These are phyloP conservation scores for Crypturellus undulatus DNA, from an alignment of 2,113 vertebrate genomes.

Conservation along the genomic window DNA sequence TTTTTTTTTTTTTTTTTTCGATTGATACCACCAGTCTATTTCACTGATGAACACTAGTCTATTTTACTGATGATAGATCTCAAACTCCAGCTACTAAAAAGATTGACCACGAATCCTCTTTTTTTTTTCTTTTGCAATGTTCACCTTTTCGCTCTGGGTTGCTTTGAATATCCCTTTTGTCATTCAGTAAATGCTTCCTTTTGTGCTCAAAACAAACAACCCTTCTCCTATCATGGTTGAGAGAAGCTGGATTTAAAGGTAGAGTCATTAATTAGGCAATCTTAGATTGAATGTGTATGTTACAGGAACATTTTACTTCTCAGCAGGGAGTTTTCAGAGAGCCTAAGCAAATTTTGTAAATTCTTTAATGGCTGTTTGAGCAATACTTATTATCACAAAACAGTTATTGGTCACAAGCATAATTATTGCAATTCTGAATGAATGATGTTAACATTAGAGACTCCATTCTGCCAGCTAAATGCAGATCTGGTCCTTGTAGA, in stretches of 20 bases:
- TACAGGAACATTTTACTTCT: conserved; percentile 16
- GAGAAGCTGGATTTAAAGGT: conserved; percentile 29
- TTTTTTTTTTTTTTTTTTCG: neutral
- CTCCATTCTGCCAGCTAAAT: neutral
- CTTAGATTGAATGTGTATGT: neutral
- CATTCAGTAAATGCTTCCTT: conserved; percentile 33
- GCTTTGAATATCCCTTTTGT: conserved; percentile 33
- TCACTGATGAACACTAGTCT: neutral
- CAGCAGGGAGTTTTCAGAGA: neutral
- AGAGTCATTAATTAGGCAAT: conserved; percentile 23
- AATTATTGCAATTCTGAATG: neutral
- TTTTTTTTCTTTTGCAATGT: neutral
- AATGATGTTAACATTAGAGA: neutral
- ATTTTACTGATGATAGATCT: conserved; percentile 6
- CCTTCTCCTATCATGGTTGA: neutral
- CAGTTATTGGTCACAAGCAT: neutral
- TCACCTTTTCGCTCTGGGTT: conserved; percentile 21
- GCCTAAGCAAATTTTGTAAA: neutral
- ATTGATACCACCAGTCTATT: conserved; percentile 17
- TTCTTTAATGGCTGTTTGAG: neutral
- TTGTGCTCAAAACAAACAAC: conserved; percentile 31
- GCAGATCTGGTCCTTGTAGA: neutral
- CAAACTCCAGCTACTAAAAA: conserved; percentile 1
- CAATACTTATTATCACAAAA: neutral
- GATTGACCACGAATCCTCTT: neutral